phyloP scores from a whole-genome alignment of 2,797 vertebrate species.

The Garrulus glandarius region DNA sequence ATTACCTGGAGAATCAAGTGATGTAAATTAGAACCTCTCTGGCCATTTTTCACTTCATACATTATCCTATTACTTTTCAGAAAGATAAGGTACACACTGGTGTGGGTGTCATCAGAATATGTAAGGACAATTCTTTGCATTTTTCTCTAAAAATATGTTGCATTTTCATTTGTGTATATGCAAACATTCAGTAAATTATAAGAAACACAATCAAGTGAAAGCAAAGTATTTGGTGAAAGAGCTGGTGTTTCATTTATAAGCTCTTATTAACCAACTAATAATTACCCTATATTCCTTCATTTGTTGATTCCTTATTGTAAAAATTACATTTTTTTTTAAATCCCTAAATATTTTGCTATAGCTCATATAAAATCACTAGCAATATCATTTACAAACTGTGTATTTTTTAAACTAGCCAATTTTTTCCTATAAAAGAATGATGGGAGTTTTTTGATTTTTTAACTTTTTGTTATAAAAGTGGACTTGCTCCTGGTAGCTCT shows the following conservation, averaged over 20 bases:
- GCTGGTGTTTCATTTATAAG: background rate
- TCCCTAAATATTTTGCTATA: background rate
- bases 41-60: background rate
- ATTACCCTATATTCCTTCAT: background rate
- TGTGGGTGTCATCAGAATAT: background rate
- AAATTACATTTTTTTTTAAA: rapidly evolving
- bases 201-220: background rate
- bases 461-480: background rate
- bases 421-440: background rate
- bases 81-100: background rate
- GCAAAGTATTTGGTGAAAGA: background rate
- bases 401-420: rapidly evolving
- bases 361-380: background rate
- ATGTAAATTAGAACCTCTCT: background rate
- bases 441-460: rapidly evolving
- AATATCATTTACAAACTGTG: background rate
- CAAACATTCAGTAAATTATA: background rate
- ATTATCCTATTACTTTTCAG: background rate
- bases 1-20: background rate
- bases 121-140: background rate
- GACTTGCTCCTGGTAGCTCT: background rate
- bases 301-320: background rate
- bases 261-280: background rate
- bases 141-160: background rate
- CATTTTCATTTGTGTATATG: background rate